Base-by-base conservation (phyloP, 1,140 invertebrate genomes). In the Euura saliciscinereae region DNA sequence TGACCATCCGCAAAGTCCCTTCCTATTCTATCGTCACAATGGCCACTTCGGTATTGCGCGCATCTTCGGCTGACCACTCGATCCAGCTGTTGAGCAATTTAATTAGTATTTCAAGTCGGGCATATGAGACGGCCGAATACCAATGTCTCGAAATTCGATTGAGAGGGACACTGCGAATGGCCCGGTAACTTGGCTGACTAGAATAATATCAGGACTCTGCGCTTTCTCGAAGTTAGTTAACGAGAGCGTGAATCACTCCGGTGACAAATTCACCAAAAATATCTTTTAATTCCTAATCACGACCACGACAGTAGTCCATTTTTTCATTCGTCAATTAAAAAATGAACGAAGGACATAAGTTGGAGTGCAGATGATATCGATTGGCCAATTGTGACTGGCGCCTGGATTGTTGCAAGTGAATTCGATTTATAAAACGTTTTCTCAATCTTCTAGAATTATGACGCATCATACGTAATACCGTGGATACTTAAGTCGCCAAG, bases 81-180 rank as follows among this genome's bases (percentile, higher is more conserved):
- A 70, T 70, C 68, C 28, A 28, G 8, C 51, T 8, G 44, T 74
- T 77, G 69, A 70, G 74, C 64, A 75, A 73, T 73, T n/a, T 70
- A 59, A 74, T 75, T 75, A 71, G 70, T 72, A 78, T 78, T 76
- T 75, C 70, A 68, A 67, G 71, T 74, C 51, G 66, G 3, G n/a
- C 8, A 71, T 71, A 43, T 65, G 67, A 65, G 59, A 66, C 44
- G 28, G 68, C 45, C 51, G 74, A 70, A 78, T 78, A 76, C 74
- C 70, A 76, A 76, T 78, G 72, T 64, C 8, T 46, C 68, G 46
- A 74, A 77, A 77, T 75, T 69, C 73, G 72, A 75, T 73, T 67
- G n/a, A 67, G 68, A 67, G 28, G 51, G 51, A 59, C 51, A 59
- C 51, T 59, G 51, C 8, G 51, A 59, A 59, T 59, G 51, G 51